Conservation (phyloP, 23 tunicate species). For the Ascidia mentula region DNA sequence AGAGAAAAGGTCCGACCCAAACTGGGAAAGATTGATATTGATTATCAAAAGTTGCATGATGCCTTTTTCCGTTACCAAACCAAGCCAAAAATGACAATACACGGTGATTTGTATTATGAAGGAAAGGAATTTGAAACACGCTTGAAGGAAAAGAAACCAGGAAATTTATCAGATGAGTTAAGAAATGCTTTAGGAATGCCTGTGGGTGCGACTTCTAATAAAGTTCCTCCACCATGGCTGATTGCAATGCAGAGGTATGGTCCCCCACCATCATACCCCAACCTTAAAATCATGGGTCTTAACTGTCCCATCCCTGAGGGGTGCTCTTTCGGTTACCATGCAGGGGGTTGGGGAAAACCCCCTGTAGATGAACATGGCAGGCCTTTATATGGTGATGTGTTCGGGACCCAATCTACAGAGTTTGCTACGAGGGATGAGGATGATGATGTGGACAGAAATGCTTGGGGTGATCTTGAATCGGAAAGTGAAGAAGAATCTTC, state of each 20-base stretch:
- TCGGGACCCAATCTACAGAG: slow-evolving; percentile 73
- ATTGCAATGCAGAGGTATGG: slow-evolving; percentile 99
- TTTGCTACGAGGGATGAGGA: slow-evolving; percentile 44
- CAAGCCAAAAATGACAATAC: slow-evolving; percentile 96
- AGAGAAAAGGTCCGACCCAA: slow-evolving; percentile 97
- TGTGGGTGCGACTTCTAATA: slow-evolving; percentile 60
- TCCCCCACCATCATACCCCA: slow-evolving; percentile 99
- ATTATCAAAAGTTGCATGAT: slow-evolving; percentile 99
- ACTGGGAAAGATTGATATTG: slow-evolving; percentile 98
- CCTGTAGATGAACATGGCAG: slow-evolving; percentile 97
- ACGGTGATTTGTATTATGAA: slow-evolving; percentile 98
- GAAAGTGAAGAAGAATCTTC: slow-evolving; percentile 82
- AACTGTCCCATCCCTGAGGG: slow-evolving; percentile 98
- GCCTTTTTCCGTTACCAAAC: slow-evolving; percentile 99
- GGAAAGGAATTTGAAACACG: slow-evolving; percentile 98
- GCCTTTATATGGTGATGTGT: slow-evolving; percentile 98
- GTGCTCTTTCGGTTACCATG: slow-evolving; percentile 96
- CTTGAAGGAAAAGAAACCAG: slow-evolving; percentile 95
- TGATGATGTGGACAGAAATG: slow-evolving; percentile 72
- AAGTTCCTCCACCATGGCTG: slow-evolving; percentile 99
- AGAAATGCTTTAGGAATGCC: slow-evolving; percentile 96
- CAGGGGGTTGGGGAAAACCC: slow-evolving; percentile 99
- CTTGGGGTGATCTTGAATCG: slow-evolving; percentile 98
- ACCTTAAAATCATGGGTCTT: slow-evolving; percentile 86
- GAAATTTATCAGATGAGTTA: slow-evolving; percentile 88